Evolutionary conservation across 1,140 invertebrate species (phyloP).

Genomic region (Notospermus geniculatus): DNA sequence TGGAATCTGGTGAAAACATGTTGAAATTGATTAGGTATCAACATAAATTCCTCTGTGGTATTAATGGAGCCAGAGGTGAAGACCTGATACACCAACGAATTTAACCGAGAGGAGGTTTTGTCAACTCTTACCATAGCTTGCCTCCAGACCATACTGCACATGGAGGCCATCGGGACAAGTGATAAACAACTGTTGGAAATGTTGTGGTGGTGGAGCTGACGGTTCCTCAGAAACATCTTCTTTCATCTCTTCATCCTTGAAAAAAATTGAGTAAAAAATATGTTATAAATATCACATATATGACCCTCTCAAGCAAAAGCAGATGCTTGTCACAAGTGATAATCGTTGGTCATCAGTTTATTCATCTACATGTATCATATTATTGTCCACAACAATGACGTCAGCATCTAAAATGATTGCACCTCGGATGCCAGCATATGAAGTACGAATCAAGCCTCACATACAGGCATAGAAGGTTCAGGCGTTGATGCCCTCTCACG

Average conservation of each 20-base stretch:
- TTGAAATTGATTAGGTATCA: too few relatives aligned
- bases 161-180: conserved; percentile 53
- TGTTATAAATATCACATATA: too few relatives aligned
- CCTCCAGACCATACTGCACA: conserved; percentile 48
- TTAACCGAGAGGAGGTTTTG: too few relatives aligned
- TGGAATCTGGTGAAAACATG: too few relatives aligned
- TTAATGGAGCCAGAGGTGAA: background rate
- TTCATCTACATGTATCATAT: too few relatives aligned
- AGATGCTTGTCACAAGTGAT: too few relatives aligned
- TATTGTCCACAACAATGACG: background rate
- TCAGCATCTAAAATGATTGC: background rate
- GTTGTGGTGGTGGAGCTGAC: conserved; percentile 22
- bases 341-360: too few relatives aligned
- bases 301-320: too few relatives aligned
- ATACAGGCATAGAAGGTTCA: conserved; percentile 30
- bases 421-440: background rate
- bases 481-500: conserved; percentile 23
- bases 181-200: conserved; percentile 51
- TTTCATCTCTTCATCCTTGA: conserved; percentile 29
- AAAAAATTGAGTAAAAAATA: conserved; percentile 4
- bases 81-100: too few relatives aligned
- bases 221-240: conserved; percentile 16
- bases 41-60: background rate
- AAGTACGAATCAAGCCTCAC: too few relatives aligned
- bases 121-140: conserved; percentile 35